Base-by-base conservation (phyloP, 2,888 invertebrate species). In the Latheticus oryzae region DNA sequence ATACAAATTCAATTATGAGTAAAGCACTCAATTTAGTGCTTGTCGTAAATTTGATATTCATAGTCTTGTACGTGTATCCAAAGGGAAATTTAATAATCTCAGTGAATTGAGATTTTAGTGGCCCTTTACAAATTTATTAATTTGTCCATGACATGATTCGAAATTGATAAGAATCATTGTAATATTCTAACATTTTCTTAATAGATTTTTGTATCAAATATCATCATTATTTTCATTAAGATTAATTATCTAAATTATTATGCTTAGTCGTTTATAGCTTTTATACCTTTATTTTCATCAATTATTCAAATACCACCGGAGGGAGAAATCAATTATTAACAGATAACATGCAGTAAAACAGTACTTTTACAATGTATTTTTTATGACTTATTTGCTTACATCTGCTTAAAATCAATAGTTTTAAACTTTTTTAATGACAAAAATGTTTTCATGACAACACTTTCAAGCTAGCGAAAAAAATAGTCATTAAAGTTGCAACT, bases 1-100 rank as follows among this genome's bases (percentile, higher is more conserved):
- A 47, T 33, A 16, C 30, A 33, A 47, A 47, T 47, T 47, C 19
- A 33, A 15, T 47, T 47, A 33, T n/a, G 32, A 47, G n/a, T 23
- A 21, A 21, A 47, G 23, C 33, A 33, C 17, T 17, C 30, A 43
- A 43, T 43, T 43, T 43, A 43, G 26, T 43, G 11, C 43, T 28
- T 43, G 30, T 30, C 28, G 15, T 43, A 28, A 28, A 30, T 43
- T 35, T 33, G 24, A 28, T 28, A 16, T 30, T 28, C 26, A 17
- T 17, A 43, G 28, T 30, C 30, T 33, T 23, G n/a, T 38, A n/a
- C n/a, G 38, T 38, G 21, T 38, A 38, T 23, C 12, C 38, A 38
- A 30, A 28, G 17, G 5, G 32, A 19, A 45, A 32, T 17, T 30
- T 45, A 30, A 45, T 45, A 45, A 45, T n/a, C n/a, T n/a, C n/a